Evolutionary conservation across 1,140 invertebrate species (phyloP), one percentile per base, ranked within the genome.

Genomic region (Bombus cullumanus): DNA sequence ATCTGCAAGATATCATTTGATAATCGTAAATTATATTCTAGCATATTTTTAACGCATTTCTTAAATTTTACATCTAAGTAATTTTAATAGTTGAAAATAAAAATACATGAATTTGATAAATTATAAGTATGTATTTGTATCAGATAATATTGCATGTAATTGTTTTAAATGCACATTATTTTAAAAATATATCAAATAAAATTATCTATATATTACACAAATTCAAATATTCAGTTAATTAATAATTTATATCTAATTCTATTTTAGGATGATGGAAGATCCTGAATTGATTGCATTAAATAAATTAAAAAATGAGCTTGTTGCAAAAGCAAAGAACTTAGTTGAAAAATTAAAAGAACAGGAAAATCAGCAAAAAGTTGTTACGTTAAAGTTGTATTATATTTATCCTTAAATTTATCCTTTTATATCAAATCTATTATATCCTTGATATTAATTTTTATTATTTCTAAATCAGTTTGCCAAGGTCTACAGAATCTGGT

Each of bases 261-360:
- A 84, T 84, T 77, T 64, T 31, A n/a, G 13, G 1, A 69, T 15
- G 71, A 86, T 86, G 85, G 81, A 85, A 43, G 83, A 87, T 80
- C 28, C 25, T 43, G 83, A 87, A 64, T 66, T 87, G n/a, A 47
- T 31, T n/a, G n/a, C 34, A 37, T 39, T 87, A 22, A 59, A 53
- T 62, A n/a, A 74, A 15, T n/a, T 73, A 28, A 87, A 57, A 69
- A 18, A 62, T 31, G 13, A 85, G 0, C 71, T 87, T 10, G 4
- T 79, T 53, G 15, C 18, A 22, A 80, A 68, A 39, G 68, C 57
- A 41, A 3, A 41, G 1, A 9, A 25, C 18, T 78, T 87, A 37
- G 1, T 39, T n/a, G 25, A 41, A 25, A n/a, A 78, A 62, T 80
- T 85, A 53, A 69, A 86, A 34, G 3, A 87, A 4, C 59, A 78